Conservation (phyloP, 2,113 vertebrate species). For the Crypturellus undulatus region DNA sequence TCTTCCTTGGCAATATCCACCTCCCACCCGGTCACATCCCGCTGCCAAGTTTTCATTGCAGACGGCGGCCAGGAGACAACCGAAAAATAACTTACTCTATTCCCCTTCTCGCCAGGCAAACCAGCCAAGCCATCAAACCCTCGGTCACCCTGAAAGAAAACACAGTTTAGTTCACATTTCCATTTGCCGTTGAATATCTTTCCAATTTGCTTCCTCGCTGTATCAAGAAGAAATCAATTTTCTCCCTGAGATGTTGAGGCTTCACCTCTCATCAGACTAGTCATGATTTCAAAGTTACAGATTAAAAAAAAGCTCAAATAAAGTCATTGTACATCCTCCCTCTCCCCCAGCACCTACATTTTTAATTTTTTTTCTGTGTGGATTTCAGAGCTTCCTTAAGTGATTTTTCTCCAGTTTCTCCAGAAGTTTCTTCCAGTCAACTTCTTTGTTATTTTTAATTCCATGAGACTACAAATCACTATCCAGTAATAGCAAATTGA, state of each 20-base stretch:
- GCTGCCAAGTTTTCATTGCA: neutral
- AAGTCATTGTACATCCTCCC: neutral
- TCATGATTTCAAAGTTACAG: neutral
- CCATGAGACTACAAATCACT: accelerated
- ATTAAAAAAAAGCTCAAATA: neutral
- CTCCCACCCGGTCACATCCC: neutral
- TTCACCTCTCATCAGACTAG: neutral
- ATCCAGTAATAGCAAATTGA: neutral
- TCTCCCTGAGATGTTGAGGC: neutral
- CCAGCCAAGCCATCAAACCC: constrained; percentile 96
- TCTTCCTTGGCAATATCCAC: neutral
- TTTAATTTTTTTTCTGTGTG: neutral
- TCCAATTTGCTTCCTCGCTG: neutral
- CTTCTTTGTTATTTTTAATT: neutral
- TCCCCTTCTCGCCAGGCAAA: constrained; percentile 96
- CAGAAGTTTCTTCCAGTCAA: neutral
- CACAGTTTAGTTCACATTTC: neutral
- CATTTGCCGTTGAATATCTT: neutral
- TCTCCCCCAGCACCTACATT: neutral
- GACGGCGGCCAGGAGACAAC: accelerated
- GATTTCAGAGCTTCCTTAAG: neutral
- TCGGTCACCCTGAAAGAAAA: constrained; percentile 87
- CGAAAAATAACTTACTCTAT: constrained; percentile 83
- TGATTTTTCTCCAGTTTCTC: neutral
- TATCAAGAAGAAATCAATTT: neutral